Evolutionary conservation across 2,888 invertebrate species (phyloP), one percentile per base, ranked within the genome.

Genomic region (Sarcophaga subvicina): DNA sequence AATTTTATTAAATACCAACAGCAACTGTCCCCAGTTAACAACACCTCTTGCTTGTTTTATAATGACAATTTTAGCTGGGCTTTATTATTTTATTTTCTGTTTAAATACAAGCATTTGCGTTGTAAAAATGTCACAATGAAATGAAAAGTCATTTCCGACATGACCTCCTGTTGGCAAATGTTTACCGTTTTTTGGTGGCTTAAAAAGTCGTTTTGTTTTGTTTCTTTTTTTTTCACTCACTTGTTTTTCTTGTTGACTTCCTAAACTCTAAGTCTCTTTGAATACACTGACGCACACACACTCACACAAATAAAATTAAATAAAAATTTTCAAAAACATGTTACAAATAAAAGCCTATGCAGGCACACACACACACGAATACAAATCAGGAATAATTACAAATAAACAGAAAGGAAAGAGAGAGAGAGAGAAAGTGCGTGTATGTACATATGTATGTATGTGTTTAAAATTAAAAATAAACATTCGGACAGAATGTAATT

Each of bases 401-500:
- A 49, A 37, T 63, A 63, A 37, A 37, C 4, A 25, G 5, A 27
- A 59, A 37, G 47, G 22, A 22, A 22, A 22, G 22, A 22, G 22
- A 22, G 22, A 22, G 20, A 20, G 20, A 20, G 22, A 22, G 22
- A 22, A 1, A 8, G 37, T 8, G 8, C 10, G 37, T 37, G 37
- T 37, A 2, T 37, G 37, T 66, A 49, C 17, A 4, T 59, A 14
- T 25, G 37, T 66, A 49, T 20, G 14, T 59, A 14, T 25, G 6
- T 63, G 8, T 54, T 76, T 72, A 63, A 77, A 67, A 62, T 77
- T 83, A 62, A 54, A 67, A 80, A 67, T 63, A 76, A 78, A 77
- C 80, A 73, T 25, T 37, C 67, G 75, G 73, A 83, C 70, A 83
- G 80, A 69, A 72, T 81, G 75, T 79, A 81, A 87, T 87, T 87